Evolutionary conservation across 2,888 invertebrate species (phyloP), one percentile per base, ranked within the genome.

Genomic region (Euzetes globulus): DNA sequence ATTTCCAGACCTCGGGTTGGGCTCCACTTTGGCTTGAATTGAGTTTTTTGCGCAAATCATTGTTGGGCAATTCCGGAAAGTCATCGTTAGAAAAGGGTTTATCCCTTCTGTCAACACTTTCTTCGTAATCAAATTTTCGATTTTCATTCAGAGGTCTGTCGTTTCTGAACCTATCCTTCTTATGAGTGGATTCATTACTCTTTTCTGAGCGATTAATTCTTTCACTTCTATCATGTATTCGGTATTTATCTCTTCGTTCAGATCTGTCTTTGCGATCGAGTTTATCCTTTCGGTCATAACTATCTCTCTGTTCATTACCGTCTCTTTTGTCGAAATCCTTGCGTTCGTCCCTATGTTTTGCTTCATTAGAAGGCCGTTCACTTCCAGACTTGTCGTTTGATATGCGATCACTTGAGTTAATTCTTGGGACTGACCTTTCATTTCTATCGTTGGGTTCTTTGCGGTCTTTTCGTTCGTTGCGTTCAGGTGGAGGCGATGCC

Each of bases 1-100:
- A n/a, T 73, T 73, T 73, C 73, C 73, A 73, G 11, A 47, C 71
- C 37, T 72, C 71, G 15, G 29, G 50, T 15, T 72, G 33, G 0
- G 19, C 29, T 15, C 7, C 4, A 19, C n/a, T 47, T 68, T 37
- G 41, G 19, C 45, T 68, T 68, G 68, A 29, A 15, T 47, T 55
- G 6, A 41, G n/a, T 55, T 72, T 52, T 55, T 73, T 58, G 13
- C 45, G 27, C 68, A 68, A 68, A 33, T 45, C 41, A 55, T 72
- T 58, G 37, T 60, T 47, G 50, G 60, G 52, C 25, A 74, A 63
- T 58, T 74, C 74, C 13, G 76, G 76, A 71, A 76, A 76, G 58
- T 76, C 76, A 1, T 76, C 74, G 11, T 55, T 74, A 63, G 60
- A 47, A 55, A 76, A 76, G 6, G 65, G 22, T 47, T 50, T 25